A percentile compares a stretch with the other conserved stretches of the same genome.
Evolutionary conservation across 2,888 invertebrate species (phyloP).

Genomic region (Nomada fabriciana): DNA sequence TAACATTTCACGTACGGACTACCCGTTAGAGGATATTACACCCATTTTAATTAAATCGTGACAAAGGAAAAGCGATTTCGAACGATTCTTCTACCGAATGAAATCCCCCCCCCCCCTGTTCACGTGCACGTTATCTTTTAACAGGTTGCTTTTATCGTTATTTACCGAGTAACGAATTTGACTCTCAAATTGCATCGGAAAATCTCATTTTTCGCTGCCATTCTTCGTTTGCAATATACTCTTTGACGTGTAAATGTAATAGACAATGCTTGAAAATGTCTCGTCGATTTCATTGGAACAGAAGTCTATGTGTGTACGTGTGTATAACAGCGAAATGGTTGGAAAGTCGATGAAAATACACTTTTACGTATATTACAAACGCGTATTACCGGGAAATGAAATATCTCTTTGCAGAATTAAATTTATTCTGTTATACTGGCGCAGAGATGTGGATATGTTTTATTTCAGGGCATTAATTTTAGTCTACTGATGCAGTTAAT

Average conservation of each 20-base stretch:
- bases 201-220: neutral
- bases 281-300: neutral
- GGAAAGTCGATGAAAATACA: slow-evolving; percentile 10
- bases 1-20: neutral
- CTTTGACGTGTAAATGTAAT: neutral
- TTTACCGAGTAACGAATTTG: slow-evolving; percentile 41
- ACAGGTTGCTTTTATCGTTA: slow-evolving; percentile 25
- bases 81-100: neutral
- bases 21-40: neutral
- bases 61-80: slow-evolving; percentile 14
- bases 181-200: slow-evolving; percentile 53
- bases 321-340: neutral
- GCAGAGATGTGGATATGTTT: neutral
- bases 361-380: neutral
- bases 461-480: neutral
- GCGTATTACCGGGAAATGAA: neutral
- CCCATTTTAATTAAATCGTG: slow-evolving; percentile 22
- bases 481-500: neutral
- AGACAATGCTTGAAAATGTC: neutral
- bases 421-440: neutral
- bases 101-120: neutral
- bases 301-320: neutral
- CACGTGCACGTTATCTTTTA: slow-evolving; percentile 35
- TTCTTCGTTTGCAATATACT: neutral
- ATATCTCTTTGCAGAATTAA: neutral